Percentiles rank a stretch among this genome's conserved stretches.
Evolutionary conservation across 1,140 invertebrate genomes (phyloP).

Genomic region (Ips nitidus): DNA sequence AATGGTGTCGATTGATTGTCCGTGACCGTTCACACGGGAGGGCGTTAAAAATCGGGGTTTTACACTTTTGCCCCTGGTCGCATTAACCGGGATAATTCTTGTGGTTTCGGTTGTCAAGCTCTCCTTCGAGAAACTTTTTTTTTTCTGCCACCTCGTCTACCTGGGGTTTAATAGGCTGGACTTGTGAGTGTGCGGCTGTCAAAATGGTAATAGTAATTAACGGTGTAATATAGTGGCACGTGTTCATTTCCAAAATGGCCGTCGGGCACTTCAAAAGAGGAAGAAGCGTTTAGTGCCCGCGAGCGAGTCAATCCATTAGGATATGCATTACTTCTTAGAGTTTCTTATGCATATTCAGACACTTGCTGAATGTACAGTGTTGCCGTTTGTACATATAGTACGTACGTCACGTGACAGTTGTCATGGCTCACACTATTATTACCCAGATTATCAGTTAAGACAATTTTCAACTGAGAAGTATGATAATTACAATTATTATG

Average conservation of each 20-base stretch:
- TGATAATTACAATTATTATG: no score
- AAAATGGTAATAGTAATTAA: no score
- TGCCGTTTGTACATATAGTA: background rate
- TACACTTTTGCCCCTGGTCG: conserved; percentile 5
- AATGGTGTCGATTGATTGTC: conserved; percentile 6
- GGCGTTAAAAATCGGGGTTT: conserved; percentile 27
- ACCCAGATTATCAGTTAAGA: no score
- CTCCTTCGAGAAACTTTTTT: background rate
- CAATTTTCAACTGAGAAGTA: no score
- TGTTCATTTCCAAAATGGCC: background rate
- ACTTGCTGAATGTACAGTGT: background rate
- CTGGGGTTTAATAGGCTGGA: no score
- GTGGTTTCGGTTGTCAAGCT: conserved; percentile 18
- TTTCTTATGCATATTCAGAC: background rate
- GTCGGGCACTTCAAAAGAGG: background rate
- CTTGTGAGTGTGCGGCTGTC: no score
- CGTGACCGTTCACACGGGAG: conserved; percentile 24
- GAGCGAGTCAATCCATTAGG: background rate
- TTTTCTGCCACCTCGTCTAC: no score
- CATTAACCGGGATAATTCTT: conserved; percentile 18
- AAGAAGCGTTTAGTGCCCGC: background rate
- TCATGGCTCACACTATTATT: no score
- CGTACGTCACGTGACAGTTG: no score
- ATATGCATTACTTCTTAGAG: background rate
- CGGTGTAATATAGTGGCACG: background rate